phyloP scores from a whole-genome alignment of 2,113 vertebrate genomes.

The Poecile atricapillus region DNA sequence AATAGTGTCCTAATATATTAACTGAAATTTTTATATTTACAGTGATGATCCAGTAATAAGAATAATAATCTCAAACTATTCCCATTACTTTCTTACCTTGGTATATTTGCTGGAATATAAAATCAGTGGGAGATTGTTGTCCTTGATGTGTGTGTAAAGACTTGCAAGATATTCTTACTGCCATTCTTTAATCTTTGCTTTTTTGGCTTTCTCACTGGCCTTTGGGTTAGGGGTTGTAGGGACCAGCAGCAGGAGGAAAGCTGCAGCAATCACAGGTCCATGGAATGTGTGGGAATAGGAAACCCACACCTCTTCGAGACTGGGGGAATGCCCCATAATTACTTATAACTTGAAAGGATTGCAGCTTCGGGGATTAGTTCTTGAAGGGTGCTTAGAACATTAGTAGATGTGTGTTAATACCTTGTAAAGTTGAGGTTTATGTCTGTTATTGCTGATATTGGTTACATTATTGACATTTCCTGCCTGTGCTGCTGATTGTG shows the following conservation, averaged over 20 bases:
- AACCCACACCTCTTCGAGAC: not conserved
- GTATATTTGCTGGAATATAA: not conserved
- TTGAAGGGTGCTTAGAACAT: not conserved
- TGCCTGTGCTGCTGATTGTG: not conserved
- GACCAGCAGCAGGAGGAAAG: not conserved
- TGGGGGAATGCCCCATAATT: no score
- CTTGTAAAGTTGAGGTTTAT: not conserved
- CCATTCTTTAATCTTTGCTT: not conserved
- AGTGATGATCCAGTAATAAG: not conserved
- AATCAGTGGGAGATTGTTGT: not conserved
- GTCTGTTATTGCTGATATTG: not conserved
- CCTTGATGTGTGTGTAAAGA: not conserved
- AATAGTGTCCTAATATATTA: not conserved
- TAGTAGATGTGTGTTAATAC: not conserved
- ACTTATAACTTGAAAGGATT: fast-evolving
- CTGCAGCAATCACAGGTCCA: not conserved
- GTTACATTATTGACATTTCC: not conserved
- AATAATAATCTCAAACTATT: not conserved
- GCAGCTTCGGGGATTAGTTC: not conserved
- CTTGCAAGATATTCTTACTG: not conserved
- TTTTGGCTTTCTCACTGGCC: not conserved
- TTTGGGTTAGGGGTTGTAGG: not conserved
- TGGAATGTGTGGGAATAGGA: no score
- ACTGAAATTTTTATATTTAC: not conserved
- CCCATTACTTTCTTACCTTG: not conserved